Base-by-base conservation (phyloP, 2,888 invertebrate genomes). In the Netelia melanura region DNA sequence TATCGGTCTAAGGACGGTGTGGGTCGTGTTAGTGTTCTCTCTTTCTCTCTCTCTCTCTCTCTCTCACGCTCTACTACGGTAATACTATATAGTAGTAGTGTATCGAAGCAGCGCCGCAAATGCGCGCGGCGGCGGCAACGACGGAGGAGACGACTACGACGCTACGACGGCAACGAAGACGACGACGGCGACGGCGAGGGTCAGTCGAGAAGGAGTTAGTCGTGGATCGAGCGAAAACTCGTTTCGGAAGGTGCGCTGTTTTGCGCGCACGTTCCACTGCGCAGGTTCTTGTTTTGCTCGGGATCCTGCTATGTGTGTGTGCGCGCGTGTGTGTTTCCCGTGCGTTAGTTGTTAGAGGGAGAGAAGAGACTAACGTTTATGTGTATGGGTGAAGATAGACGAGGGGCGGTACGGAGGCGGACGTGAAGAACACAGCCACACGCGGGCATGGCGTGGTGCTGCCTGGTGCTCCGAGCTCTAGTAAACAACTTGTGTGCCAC, bases 401-500 rank as follows among this genome's bases (percentile, higher is more conserved):
- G 89, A 68, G 83, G 85, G 84, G 82, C 25, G 52, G 58, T 54
- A 84, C 84, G 88, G 87, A 86, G 88, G 83, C 87, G 79, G 72
- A 82, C 75, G 84, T 76, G 75, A 78, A 67, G 82, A 84, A 44
- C 88, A 87, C 87, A 89, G 88, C 86, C 86, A 54, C 68, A 76
- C 75, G 64, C 88, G 90, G 89, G 90, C 90, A 92, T 91, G 92
- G 92, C 92, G 91, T 90, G 92, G 91, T 92, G 87, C 80, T 80
- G 80, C 80, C 72, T 80, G 80, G 80, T 80, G 80, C 80, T 88
- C 88, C 90, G 92, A 91, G 92, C 92, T 92, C 92, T 93, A 93
- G 93, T 93, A 93, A 93, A 93, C 93, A 93, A 93, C 90, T 93
- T 91, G 92, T 91, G 91, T 90, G 91, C 91, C 90, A 89, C 89